Evolutionary conservation across 2,888 invertebrate genomes (phyloP).

Genomic region (Acrobasis consociella): DNA sequence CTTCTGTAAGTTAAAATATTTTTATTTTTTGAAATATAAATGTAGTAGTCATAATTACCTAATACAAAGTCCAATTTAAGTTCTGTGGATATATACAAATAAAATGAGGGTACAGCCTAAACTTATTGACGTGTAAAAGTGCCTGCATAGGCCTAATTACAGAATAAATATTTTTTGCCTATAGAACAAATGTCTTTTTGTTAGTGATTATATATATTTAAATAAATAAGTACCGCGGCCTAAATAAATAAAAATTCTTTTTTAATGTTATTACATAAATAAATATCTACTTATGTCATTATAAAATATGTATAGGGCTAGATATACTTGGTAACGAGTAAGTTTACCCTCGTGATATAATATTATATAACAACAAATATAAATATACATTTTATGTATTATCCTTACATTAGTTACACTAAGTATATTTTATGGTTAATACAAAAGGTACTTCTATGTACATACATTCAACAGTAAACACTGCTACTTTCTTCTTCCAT

Average conservation of each 20-base stretch:
- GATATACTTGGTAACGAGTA: background rate
- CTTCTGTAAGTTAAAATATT: background rate
- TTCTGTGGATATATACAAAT: too few relatives aligned
- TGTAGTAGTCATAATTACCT: background rate
- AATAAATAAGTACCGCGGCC: background rate
- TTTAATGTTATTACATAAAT: background rate
- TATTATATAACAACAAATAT: conserved; percentile 3
- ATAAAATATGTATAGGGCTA: background rate
- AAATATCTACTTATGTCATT: background rate
- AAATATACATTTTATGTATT: conserved; percentile 9
- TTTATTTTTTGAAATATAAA: background rate
- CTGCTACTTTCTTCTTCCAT: conserved; percentile 19
- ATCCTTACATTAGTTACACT: conserved; percentile 18
- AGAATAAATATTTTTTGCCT: background rate
- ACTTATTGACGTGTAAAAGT: too few relatives aligned
- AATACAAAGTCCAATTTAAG: too few relatives aligned
- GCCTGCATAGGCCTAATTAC: too few relatives aligned
- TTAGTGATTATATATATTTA: background rate
- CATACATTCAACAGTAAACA: conserved; percentile 19
- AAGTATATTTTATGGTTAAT: conserved; percentile 17
- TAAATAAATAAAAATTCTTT: background rate
- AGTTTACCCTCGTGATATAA: background rate
- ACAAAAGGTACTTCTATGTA: conserved; percentile 21
- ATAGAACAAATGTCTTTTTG: conserved; percentile 1
- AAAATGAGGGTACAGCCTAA: too few relatives aligned